Evolutionary conservation across 2,797 vertebrate species (phyloP).

Genomic region (Notolabrus celidotus): DNA sequence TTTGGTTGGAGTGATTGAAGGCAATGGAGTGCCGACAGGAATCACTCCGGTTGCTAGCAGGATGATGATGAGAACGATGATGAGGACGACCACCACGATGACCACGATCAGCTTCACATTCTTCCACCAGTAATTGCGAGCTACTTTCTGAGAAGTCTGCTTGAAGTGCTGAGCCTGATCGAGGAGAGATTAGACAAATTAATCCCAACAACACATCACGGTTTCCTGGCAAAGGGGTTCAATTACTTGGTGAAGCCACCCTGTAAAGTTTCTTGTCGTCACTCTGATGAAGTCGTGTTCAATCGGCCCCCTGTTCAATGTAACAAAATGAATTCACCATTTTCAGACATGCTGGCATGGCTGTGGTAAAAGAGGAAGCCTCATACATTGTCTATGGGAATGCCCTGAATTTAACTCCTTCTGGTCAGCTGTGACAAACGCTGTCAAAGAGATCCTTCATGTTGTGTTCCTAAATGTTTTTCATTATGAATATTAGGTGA

Average conservation of each 20-base stretch:
- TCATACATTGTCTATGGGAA: too few species aligned
- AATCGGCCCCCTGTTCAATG: too few species aligned
- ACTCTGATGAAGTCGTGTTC: too few species aligned
- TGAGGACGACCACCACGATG: slow-evolving; percentile 87
- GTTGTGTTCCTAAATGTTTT: too few species aligned
- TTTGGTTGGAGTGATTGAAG: slow-evolving; percentile 35
- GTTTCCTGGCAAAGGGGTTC: too few species aligned
- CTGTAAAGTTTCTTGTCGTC: slow-evolving; percentile 26
- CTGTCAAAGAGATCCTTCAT: too few species aligned
- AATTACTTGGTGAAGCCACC: not conserved
- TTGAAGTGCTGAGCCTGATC: slow-evolving; percentile 93
- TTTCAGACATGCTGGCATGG: too few species aligned
- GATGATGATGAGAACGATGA: slow-evolving; percentile 90
- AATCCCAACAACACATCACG: not conserved
- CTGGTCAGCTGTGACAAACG: too few species aligned
- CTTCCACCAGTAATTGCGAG: slow-evolving; percentile 94
- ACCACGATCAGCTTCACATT: slow-evolving; percentile 91
- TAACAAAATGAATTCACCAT: too few species aligned
- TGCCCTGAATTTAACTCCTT: too few species aligned
- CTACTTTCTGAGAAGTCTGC: slow-evolving; percentile 93
- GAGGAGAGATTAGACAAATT: not conserved
- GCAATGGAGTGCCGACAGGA: slow-evolving; percentile 60
- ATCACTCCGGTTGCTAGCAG: slow-evolving; percentile 90
- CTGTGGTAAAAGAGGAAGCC: too few species aligned
- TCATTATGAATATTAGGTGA: too few species aligned